Base-by-base conservation (phyloP, 2,113 vertebrate genomes). In the Cervus canadensis region DNA sequence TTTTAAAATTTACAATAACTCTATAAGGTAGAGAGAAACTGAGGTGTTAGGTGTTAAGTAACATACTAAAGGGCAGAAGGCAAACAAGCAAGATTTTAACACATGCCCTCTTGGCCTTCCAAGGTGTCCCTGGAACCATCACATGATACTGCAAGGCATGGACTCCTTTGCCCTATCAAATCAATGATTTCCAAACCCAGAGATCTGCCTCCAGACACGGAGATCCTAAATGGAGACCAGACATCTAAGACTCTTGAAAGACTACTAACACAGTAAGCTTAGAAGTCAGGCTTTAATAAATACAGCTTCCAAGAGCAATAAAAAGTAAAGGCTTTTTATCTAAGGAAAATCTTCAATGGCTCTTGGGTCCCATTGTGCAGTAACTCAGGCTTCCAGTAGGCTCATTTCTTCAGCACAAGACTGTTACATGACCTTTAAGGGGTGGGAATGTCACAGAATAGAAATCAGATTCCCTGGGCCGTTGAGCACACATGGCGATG, bases 281-380 rank as follows among this genome's bases (percentile, higher is more conserved):
- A 89, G 74, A 96, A 81, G 84, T 82, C 81, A 85, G 64, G 25
- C n/a, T 90, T 89, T 87, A 82, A 56, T 81, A 91, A 92, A 84
- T 33, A 79, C 45, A 28, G 59, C 40, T 87, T 97, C 88, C 16
- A 78, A 92, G 64, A 94, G 60, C 43, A 95, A 50, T 95, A 33
- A 95, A 88, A 90, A 92, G 23, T 33, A 83, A 93, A 97, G 50
- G 7, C 33, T 56, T 79, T 81, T 92, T 36, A 8, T 84, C 67
- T 79, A 83, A 95, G 67, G 43, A 89, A 94, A 92, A 56, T 45
- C 25, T 54, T 36, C 40, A 56, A 0, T 43, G 62, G 54, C 16
- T 33, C 33, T 81, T 57, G 43, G 50, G 8, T 14, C 64, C 54
- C 15, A 16, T 4, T 48, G 67, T 64, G 19, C 64, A 76, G 57